Percentiles rank a stretch among this genome's conserved stretches.
Evolutionary conservation across 1,140 invertebrate genomes (phyloP).

Genomic region (Trachymyrmex septentrionalis): DNA sequence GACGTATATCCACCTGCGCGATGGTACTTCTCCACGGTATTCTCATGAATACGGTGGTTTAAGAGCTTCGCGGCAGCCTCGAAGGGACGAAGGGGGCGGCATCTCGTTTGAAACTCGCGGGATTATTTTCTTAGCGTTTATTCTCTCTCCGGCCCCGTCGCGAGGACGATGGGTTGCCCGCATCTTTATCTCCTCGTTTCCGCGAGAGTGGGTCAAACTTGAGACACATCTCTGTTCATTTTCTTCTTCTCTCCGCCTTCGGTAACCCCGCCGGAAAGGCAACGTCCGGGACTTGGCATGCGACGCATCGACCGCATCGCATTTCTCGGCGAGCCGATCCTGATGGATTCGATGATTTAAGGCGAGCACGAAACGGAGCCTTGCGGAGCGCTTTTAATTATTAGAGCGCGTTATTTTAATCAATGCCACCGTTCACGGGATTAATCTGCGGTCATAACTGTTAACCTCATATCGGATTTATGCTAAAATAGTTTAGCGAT

Average conservation of each 20-base stretch:
- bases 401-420: constrained; percentile 18
- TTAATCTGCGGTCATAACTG: neutral
- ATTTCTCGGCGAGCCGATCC: neutral
- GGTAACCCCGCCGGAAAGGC: constrained; percentile 3
- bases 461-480: neutral
- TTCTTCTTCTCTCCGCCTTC: neutral
- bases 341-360: constrained; percentile 44
- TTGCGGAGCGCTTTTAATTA: constrained; percentile 39
- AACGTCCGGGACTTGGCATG: constrained; percentile 35
- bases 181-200: constrained; percentile 56
- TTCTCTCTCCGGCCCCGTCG: constrained; percentile 11
- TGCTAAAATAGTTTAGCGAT: neutral
- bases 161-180: neutral
- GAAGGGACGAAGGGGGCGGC: neutral
- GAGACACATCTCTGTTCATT: constrained; percentile 59
- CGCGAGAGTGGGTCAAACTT: constrained; percentile 43
- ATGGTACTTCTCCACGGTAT: constrained; percentile 30
- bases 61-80: constrained; percentile 20
- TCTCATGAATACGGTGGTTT: constrained; percentile 55
- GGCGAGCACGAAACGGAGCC: neutral
- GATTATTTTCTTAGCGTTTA: constrained; percentile 57
- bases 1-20: constrained; percentile 30
- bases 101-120: constrained; percentile 33
- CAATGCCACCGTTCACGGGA: neutral
- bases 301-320: neutral